Evolutionary conservation across 2,888 invertebrate species (phyloP), one percentile per base, ranked within the genome.

Genomic region (Cheilosia scutellata): DNA sequence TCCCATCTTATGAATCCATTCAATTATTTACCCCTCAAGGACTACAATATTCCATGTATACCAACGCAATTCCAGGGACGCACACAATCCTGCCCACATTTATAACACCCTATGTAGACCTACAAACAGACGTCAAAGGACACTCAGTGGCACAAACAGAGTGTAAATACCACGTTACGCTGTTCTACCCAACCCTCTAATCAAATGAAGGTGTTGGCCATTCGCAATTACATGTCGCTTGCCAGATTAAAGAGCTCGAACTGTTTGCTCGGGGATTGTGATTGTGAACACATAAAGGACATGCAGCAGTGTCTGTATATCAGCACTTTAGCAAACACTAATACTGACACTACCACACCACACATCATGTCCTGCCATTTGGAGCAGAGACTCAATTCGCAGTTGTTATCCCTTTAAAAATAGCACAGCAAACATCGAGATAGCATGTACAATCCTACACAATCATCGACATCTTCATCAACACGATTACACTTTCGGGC

Each of bases 401-500:
- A 65, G 71, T 37, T 71, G 60, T 57, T 74, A 51, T 62, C 68
- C 51, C 58, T 63, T 49, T 44, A 27, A 33, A 68, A 65, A 79
- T 74, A 70, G 68, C 58, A 76, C 70, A 65, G 63, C 62, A 79
- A 72, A 74, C 62, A 74, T 27, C 5, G 13, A 25, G 25, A 51
- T 62, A 51, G 25, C 4, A 25, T 49, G 25, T 20, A 49, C 49
- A 9, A 49, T 44, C 53, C 20, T 5, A 9, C 31, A 44, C 16
- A 47, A 47, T n/a, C 44, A 37, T 29, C 11, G 49, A 66, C 76
- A 51, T 60, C 66, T 66, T 63, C 63, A 72, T 68, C 66, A 53
- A 78, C 62, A 60, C 65, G 49, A 78, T 74, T 66, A 70, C 62
- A 72, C 66, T 78, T 62, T 51, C 62, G 65, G 29, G 49, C 25